A percentile compares a stretch with the other conserved stretches of the same genome.
phyloP scores from a whole-genome alignment of 2,888 invertebrate species.

The Agrilus biguttatus region DNA sequence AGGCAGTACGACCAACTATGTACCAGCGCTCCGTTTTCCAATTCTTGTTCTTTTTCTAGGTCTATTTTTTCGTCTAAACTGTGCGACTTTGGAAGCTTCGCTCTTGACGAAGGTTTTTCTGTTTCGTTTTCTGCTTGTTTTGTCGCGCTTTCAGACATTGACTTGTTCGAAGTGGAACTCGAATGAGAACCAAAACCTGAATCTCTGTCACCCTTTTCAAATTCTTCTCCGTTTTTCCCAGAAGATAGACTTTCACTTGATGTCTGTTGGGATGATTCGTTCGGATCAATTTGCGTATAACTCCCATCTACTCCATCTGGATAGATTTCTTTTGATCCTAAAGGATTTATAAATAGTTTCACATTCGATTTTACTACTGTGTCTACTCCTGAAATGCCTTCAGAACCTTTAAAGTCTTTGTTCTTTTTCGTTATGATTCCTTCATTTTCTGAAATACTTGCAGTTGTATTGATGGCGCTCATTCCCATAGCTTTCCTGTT shows the following conservation, averaged over 20 bases:
- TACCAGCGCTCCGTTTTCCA: slow-evolving; percentile 33
- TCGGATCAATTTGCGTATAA: slow-evolving; percentile 24
- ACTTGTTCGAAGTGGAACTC: slow-evolving; percentile 9
- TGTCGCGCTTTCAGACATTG: slow-evolving; percentile 4
- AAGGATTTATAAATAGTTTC: slow-evolving; percentile 30
- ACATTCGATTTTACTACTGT: slow-evolving; percentile 21
- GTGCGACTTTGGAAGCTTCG: slow-evolving; percentile 25
- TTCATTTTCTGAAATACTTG: slow-evolving; percentile 27
- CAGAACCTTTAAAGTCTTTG: slow-evolving; percentile 25
- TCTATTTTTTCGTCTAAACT: slow-evolving; percentile 30
- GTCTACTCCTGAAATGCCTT: slow-evolving; percentile 13
- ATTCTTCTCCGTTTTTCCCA: slow-evolving; percentile 19
- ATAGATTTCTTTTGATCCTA: slow-evolving; percentile 30
- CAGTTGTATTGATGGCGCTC: slow-evolving; percentile 25
- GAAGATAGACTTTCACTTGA: slow-evolving; percentile 26
- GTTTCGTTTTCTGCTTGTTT: slow-evolving; percentile 1
- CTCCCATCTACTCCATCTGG: slow-evolving; percentile 28
- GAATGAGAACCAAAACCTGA: slow-evolving; percentile 24
- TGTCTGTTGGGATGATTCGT: slow-evolving; percentile 16
- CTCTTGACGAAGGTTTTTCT: slow-evolving; percentile 23
- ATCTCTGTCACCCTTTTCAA: slow-evolving; percentile 17
- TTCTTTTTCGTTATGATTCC: slow-evolving; percentile 27
- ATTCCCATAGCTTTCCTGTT: slow-evolving; percentile 21
- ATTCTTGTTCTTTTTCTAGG: slow-evolving; percentile 24
- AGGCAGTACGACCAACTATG: slow-evolving; percentile 41